Evolutionary conservation across 2,113 vertebrate genomes (phyloP), one percentile per base, ranked within the genome.

Genomic region (Hippocampus comes): DNA sequence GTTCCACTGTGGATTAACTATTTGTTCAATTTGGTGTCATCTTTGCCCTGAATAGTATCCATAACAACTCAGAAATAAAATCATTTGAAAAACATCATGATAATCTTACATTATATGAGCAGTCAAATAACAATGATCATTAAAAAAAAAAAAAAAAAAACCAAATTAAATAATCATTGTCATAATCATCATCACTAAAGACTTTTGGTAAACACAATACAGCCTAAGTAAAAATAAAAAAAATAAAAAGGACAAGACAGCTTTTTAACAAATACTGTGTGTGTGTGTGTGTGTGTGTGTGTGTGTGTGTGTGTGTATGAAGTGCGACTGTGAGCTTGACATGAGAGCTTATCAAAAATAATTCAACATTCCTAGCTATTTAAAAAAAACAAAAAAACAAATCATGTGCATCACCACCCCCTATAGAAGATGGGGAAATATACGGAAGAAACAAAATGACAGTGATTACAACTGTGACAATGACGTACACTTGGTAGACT

Each of bases 1-100:
- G 59, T 34, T 61, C 59, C 59, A 61, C 59, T 9, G 11, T 27
- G 34, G 65, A 68, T 57, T 74, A 34, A 34, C 41, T 82, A 27
- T 88, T 90, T 87, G 79, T 89, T 90, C 79, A 87, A 90, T 91
- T 93, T 93, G 93, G 91, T 92, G 91, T 90, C 83, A 87, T 89
- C 84, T 85, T 89, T 87, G 87, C 91, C 91, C 91, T 92, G 91
- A 92, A 92, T 86, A 86, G 90, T 77, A 81, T 77, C 48, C 86
- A 82, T 27, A 76, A 76, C 14, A 87, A 80, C 20, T 63, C 80
- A 60, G 43, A 82, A 30, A 78, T 38, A 86, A 53, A 82, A 78
- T 38, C 84, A 81, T 18, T 2, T 61, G 68, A 77, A 76, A 84
- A 79, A 46, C 68, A 38, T 74, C 34, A 38, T 38, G 5, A 38